These are phyloP conservation scores for Amphipyra tragopoginis DNA, from an alignment of 2,888 invertebrate species.

Conservation along the genomic window DNA sequence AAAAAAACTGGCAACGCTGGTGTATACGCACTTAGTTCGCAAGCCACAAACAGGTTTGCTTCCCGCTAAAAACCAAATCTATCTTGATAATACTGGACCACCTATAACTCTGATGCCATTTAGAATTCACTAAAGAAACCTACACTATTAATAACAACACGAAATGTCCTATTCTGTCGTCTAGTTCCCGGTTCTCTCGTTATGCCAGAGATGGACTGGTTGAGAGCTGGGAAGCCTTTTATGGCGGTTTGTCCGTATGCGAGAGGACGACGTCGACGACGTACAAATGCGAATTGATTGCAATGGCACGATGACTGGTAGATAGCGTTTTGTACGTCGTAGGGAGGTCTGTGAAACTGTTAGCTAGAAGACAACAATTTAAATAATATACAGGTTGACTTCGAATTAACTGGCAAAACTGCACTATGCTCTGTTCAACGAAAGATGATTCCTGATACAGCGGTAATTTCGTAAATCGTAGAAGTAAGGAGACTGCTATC, in stretches of 20 bases:
- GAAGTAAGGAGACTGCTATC: too few relatives aligned
- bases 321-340: slow-evolving; percentile 15
- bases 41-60: too few relatives aligned
- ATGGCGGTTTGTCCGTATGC: slow-evolving; percentile 34
- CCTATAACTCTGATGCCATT: slow-evolving; percentile 18
- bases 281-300: slow-evolving; percentile 51
- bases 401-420: too few relatives aligned
- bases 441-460: too few relatives aligned
- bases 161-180: slow-evolving; percentile 49
- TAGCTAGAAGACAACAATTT: neutral
- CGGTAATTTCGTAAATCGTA: too few relatives aligned
- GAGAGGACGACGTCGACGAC: slow-evolving; percentile 13
- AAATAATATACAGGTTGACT: neutral
- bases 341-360: neutral
- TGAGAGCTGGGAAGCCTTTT: slow-evolving; percentile 34
- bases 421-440: too few relatives aligned
- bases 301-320: slow-evolving; percentile 18
- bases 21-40: too few relatives aligned
- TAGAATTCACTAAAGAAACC: slow-evolving; percentile 40
- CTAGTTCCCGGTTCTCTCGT: slow-evolving; percentile 36
- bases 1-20: too few relatives aligned
- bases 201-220: slow-evolving; percentile 43
- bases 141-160: slow-evolving; percentile 46
- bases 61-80: too few relatives aligned
- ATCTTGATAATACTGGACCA: neutral